These are phyloP conservation scores for Papilio gigon DNA, from an alignment of 2,888 invertebrate genomes.

Conservation along the genomic window DNA sequence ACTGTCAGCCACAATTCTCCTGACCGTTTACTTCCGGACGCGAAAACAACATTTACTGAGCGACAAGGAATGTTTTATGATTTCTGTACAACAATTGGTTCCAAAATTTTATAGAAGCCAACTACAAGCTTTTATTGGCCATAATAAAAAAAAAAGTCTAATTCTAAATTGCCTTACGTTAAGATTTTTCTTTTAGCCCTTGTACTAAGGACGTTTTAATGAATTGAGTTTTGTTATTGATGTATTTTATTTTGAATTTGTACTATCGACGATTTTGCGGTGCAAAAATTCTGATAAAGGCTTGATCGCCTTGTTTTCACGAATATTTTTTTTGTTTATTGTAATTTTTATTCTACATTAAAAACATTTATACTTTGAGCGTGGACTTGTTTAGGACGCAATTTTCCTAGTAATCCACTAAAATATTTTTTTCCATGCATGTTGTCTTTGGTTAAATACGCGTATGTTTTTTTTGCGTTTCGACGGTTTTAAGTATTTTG, in stretches of 20 bases:
- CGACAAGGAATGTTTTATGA: slow-evolving; percentile 32
- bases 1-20: slow-evolving; percentile 15
- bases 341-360: not conserved
- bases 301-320: not conserved
- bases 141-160: slow-evolving; percentile 27
- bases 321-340: not conserved
- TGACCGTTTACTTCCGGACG: slow-evolving; percentile 40
- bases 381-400: not conserved
- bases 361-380: not conserved
- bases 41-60: slow-evolving; percentile 32
- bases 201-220: not conserved
- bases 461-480: slow-evolving; percentile 1
- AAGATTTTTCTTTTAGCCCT: slow-evolving; percentile 12
- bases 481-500: not conserved
- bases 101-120: slow-evolving; percentile 10
- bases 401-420: not conserved
- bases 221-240: not conserved
- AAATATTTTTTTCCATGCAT: not conserved
- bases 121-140: slow-evolving; percentile 33
- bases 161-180: not conserved
- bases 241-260: not conserved
- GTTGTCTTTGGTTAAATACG: slow-evolving; percentile 9
- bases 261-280: not conserved
- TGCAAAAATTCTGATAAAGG: not conserved
- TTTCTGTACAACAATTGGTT: slow-evolving; percentile 17